A percentile compares a stretch with the other conserved stretches of the same genome.
phyloP scores from a whole-genome alignment of 2,888 invertebrate species.

The Dyspetes luteomarginatus region DNA sequence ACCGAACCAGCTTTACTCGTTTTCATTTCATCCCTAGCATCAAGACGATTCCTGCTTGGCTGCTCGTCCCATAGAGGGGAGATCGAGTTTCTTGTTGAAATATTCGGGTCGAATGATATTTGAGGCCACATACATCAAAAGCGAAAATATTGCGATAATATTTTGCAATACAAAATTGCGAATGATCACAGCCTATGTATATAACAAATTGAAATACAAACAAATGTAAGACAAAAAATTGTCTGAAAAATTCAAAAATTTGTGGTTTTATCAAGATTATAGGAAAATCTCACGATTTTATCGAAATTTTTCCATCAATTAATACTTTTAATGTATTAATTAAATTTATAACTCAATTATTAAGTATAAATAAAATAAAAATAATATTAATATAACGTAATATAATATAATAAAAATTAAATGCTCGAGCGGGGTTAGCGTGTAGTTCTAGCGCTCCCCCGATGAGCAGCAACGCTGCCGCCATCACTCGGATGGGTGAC shows the following conservation, averaged over 20 bases:
- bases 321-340: too few relatives aligned
- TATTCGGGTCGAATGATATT: slow-evolving; percentile 61
- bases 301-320: too few relatives aligned
- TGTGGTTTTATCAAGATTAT: not conserved
- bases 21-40: slow-evolving; percentile 42
- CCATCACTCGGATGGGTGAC: too few relatives aligned
- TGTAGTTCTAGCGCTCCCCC: too few relatives aligned
- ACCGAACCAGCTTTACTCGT: slow-evolving; percentile 48
- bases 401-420: too few relatives aligned
- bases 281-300: too few relatives aligned
- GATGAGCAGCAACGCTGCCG: too few relatives aligned
- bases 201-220: slow-evolving; percentile 1
- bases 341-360: too few relatives aligned
- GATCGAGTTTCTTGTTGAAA: slow-evolving; percentile 52
- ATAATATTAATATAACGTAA: too few relatives aligned
- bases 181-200: not conserved
- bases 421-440: too few relatives aligned
- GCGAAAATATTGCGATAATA: slow-evolving; percentile 1
- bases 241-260: not conserved
- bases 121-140: slow-evolving; percentile 48
- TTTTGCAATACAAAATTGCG: slow-evolving; percentile 48
- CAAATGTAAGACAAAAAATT: not conserved
- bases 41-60: not conserved
- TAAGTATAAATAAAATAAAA: too few relatives aligned
- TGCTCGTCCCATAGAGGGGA: slow-evolving; percentile 16